A percentile compares a stretch with the other conserved stretches of the same genome.
Evolutionary conservation across 2,888 invertebrate genomes (phyloP).

Genomic region (Saturnia japonica): DNA sequence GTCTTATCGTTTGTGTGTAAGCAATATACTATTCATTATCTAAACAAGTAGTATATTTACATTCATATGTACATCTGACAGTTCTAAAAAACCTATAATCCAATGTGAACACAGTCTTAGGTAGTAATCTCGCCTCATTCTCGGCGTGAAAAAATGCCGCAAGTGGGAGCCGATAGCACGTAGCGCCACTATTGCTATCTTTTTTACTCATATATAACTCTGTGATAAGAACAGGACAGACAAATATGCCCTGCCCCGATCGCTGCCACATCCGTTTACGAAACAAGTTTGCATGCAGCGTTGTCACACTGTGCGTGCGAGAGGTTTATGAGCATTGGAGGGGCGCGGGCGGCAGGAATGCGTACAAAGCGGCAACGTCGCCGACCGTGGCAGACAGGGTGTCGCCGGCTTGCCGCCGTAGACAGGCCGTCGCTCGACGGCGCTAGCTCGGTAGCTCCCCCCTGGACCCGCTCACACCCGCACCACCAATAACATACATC

Average conservation of each 20-base stretch:
- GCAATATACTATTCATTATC: neutral
- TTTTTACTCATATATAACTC: constrained; percentile 43
- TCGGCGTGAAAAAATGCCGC: constrained; percentile 85
- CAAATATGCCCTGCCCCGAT: constrained; percentile 70
- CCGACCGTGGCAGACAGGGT: constrained; percentile 95
- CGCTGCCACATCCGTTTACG: constrained; percentile 87
- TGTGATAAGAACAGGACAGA: constrained; percentile 53
- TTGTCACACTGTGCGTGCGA: constrained; percentile 79
- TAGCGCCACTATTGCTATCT: constrained; percentile 78
- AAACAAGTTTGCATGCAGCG: constrained; percentile 85
- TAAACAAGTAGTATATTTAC: neutral
- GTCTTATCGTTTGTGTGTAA: no score
- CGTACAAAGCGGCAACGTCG: constrained; percentile 84
- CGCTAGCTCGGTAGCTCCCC: constrained; percentile 76
- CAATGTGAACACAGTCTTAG: constrained; percentile 68
- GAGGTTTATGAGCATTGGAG: constrained; percentile 67
- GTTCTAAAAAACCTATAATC: neutral
- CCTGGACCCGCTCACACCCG: constrained; percentile 61
- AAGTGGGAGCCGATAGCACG: constrained; percentile 83
- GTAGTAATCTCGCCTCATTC: constrained; percentile 85
- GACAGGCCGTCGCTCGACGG: constrained; percentile 89
- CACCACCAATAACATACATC: constrained; percentile 73
- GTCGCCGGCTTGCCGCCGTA: constrained; percentile 93
- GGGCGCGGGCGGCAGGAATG: constrained; percentile 80
- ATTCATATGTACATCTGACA: neutral